These are phyloP conservation scores for Acrobasis suavella DNA, from an alignment of 2,888 invertebrate genomes.

Conservation along the genomic window DNA sequence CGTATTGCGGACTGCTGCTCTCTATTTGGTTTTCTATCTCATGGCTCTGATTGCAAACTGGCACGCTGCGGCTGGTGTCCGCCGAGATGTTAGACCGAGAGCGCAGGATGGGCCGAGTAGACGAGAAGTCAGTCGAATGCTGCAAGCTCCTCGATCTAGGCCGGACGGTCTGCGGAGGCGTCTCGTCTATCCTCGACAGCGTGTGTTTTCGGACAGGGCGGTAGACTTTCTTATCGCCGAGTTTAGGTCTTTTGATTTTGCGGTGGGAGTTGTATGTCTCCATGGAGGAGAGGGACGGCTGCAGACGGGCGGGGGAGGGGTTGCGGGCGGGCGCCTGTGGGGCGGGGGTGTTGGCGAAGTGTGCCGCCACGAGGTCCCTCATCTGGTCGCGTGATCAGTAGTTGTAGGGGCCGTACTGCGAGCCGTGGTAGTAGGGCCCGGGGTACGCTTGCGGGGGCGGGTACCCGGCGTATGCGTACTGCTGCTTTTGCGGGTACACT, in stretches of 20 bases:
- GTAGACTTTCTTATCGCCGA: conserved; percentile 67
- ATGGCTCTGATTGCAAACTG: conserved; percentile 70
- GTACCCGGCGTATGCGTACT: conserved; percentile 95
- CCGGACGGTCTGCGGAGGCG: conserved; percentile 48
- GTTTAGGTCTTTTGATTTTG: conserved; percentile 55
- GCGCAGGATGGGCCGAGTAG: conserved; percentile 61
- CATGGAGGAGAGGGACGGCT: conserved; percentile 47
- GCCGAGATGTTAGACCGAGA: conserved; percentile 73
- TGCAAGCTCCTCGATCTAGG: conserved; percentile 63
- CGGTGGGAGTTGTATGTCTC: conserved; percentile 76
- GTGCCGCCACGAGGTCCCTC: conserved; percentile 76
- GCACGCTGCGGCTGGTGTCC: conserved; percentile 74
- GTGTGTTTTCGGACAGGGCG: conserved; percentile 64
- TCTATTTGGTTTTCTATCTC: conserved; percentile 58
- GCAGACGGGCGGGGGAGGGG: conserved; percentile 43
- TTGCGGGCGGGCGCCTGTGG: conserved; percentile 76
- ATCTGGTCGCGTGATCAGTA: conserved; percentile 87
- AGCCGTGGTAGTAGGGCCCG: conserved; percentile 94
- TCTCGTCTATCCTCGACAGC: conserved; percentile 73
- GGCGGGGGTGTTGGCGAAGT: conserved; percentile 72
- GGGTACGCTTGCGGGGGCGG: conserved; percentile 92
- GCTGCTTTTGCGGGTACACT: conserved; percentile 98
- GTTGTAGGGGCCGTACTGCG: conserved; percentile 96
- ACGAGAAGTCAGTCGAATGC: conserved; percentile 65
- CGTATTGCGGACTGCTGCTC: conserved; percentile 68